Evolutionary conservation across 2,888 invertebrate species (phyloP).

Genomic region (Diplazon laetatorius): DNA sequence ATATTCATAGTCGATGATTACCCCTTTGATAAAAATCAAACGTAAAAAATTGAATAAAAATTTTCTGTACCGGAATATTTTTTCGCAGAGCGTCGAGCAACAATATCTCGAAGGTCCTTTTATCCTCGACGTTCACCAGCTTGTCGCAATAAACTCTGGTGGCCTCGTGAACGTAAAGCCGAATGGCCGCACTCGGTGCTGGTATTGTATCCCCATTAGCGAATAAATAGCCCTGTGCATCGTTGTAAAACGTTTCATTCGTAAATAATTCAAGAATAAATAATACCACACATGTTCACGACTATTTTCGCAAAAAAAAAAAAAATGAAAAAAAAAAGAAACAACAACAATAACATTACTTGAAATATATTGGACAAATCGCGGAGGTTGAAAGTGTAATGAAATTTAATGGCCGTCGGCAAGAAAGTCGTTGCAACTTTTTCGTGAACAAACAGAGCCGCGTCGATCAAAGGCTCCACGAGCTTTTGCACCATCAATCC

Average conservation of each 20-base stretch:
- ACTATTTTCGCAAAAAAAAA: too few relatives aligned
- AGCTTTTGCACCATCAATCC: slow-evolving; percentile 85
- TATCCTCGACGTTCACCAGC: slow-evolving; percentile 95
- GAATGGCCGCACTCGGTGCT: slow-evolving; percentile 92
- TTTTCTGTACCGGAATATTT: slow-evolving; percentile 92
- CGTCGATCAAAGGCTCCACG: slow-evolving; percentile 86
- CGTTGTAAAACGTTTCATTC: slow-evolving; percentile 15
- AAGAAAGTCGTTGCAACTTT: slow-evolving; percentile 85
- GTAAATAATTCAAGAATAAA: slow-evolving; percentile 11
- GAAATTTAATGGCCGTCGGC: slow-evolving; percentile 98
- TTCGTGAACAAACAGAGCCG: slow-evolving; percentile 91
- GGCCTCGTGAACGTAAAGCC: slow-evolving; percentile 97
- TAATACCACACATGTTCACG: slow-evolving; percentile 1
- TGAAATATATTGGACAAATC: slow-evolving; percentile 97
- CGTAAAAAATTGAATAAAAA: too few relatives aligned
- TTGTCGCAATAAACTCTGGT: slow-evolving; percentile 97
- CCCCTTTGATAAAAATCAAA: neutral
- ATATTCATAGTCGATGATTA: too few relatives aligned
- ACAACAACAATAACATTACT: slow-evolving; percentile 97
- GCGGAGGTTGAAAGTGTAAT: slow-evolving; percentile 97
- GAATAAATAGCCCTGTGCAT: slow-evolving; percentile 91
- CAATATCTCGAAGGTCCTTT: slow-evolving; percentile 94
- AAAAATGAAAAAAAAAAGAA: too few relatives aligned
- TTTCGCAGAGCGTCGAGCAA: slow-evolving; percentile 96
- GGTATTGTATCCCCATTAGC: slow-evolving; percentile 90